Percentiles rank a stretch among this genome's conserved stretches.
Conservation (phyloP, 2,888 invertebrate species). For the Hirtodrosophila duncani region DNA sequence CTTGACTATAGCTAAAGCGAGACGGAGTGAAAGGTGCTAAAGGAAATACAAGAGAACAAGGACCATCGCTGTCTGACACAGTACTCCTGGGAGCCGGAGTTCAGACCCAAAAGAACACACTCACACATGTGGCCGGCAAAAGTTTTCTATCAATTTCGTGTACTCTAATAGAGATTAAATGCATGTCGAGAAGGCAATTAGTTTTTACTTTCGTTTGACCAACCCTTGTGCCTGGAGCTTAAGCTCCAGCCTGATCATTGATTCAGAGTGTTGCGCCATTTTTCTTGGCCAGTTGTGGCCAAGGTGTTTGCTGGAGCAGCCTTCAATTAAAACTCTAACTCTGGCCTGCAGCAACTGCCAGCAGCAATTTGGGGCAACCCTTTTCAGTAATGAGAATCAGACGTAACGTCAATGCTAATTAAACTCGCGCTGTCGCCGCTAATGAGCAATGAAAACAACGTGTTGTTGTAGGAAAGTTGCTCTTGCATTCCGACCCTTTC, state of each 20-base stretch:
- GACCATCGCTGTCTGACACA: not conserved
- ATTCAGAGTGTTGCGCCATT: conserved; percentile 66
- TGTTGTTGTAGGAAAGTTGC: conserved; percentile 56
- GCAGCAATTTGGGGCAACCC: conserved; percentile 57
- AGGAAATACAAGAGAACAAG: not conserved
- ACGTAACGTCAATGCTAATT: conserved; percentile 69
- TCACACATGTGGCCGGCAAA: conserved; percentile 47
- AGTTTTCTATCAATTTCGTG: conserved; percentile 60
- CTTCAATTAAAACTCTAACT: conserved; percentile 36
- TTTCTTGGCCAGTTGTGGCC: conserved; percentile 36
- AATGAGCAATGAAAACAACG: conserved; percentile 78
- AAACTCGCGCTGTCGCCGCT: conserved; percentile 72
- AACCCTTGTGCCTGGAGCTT: conserved; percentile 16
- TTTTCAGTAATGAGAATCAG: conserved; percentile 43
- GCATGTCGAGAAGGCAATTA: conserved; percentile 78
- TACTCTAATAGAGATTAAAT: conserved; percentile 76
- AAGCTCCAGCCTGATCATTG: conserved; percentile 44
- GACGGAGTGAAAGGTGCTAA: conserved; percentile 11
- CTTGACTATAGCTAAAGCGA: too few species aligned
- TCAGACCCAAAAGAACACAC: not conserved
- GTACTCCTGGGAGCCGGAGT: conserved; percentile 33
- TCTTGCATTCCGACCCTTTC: conserved; percentile 3
- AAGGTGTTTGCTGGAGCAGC: conserved; percentile 47
- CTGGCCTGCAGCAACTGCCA: conserved; percentile 43
- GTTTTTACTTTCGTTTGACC: conserved; percentile 45